Evolutionary conservation across 2,888 invertebrate genomes (phyloP).

Genomic region (Noctua janthe): DNA sequence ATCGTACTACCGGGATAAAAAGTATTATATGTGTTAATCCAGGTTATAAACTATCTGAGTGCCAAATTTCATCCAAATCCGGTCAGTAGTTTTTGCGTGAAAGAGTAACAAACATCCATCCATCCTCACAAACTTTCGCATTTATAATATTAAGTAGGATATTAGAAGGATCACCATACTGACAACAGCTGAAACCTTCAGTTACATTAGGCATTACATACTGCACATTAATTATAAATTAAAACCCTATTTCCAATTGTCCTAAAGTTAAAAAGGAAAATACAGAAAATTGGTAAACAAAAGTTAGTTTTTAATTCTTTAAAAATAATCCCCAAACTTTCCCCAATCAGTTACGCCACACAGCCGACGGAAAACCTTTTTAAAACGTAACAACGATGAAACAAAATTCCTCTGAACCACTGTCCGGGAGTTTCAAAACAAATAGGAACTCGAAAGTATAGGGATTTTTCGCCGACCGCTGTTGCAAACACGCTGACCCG

Average conservation of each 20-base stretch:
- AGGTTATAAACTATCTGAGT: too few species aligned
- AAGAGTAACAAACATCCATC: too few species aligned
- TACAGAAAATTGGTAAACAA: not conserved
- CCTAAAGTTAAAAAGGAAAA: not conserved
- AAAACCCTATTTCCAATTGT: not conserved
- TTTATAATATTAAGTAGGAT: too few species aligned
- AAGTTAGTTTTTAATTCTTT: slow-evolving; percentile 10
- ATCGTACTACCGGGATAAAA: too few species aligned
- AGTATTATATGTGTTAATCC: too few species aligned
- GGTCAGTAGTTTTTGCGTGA: too few species aligned
- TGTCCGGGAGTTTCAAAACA: slow-evolving; percentile 47
- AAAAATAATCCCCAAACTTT: slow-evolving; percentile 18
- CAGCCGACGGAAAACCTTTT: slow-evolving; percentile 24
- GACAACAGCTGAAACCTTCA: not conserved
- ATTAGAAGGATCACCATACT: too few species aligned
- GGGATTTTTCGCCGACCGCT: slow-evolving; percentile 27
- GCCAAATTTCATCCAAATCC: too few species aligned
- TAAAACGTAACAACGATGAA: slow-evolving; percentile 19
- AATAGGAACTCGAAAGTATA: slow-evolving; percentile 27
- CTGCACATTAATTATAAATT: not conserved
- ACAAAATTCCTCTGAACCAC: slow-evolving; percentile 17
- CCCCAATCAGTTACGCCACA: slow-evolving; percentile 36
- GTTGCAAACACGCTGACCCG: slow-evolving; percentile 43
- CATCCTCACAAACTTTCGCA: too few species aligned
- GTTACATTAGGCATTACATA: not conserved